Base-by-base conservation (phyloP, 35 echinoderm and acorn worm species). In the Heliocidaris tuberculata region DNA sequence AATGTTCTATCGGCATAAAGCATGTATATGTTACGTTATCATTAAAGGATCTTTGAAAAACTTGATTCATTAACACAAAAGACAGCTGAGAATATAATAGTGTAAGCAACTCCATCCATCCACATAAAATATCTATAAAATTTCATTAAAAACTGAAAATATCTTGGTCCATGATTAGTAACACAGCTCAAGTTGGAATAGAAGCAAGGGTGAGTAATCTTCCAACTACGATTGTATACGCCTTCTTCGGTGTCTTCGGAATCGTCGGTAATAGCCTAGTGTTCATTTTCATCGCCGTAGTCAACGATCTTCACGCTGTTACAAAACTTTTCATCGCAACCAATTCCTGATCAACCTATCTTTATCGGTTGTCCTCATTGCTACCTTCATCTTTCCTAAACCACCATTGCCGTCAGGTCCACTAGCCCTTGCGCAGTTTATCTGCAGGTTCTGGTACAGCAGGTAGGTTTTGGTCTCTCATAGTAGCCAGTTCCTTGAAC, bases 271-370 rank as follows among this genome's bases (percentile, higher is more conserved):
- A 96, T 30, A 78, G 95, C 10, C 52, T 93, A 1, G 95, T 96
- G 24, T 48, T 94, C 48, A 85, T 85, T 52, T 92, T 94, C 12
- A 50, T 93, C 32, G 50, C 91, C 48, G n/a, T 31, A 61, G 86
- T 88, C 31, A 11, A 48, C 2, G 17, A 70, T 12, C 86, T 88
- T 30, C 86, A 8, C 9, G 86, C 15, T 60, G 86, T 93, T 16
- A 94, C 94, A 0, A 98, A 96, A 47, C 30, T 98, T 59, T 85
- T 98, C 30, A 95, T 98, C 60, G 94, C 56, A 98, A 98, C 86
- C 97, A 98, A 60, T 98, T 95, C 29, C 32, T 98, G 4, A 92
- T 95, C 11, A 95, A 98, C 89, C 91, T 98, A 9, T 2, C 30
- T 0, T 95, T 86, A 60, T 96, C 95, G 21, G 8, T 98, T 4